Conservation (phyloP, 2,888 invertebrate genomes). For the Margaritifera margaritifera region DNA sequence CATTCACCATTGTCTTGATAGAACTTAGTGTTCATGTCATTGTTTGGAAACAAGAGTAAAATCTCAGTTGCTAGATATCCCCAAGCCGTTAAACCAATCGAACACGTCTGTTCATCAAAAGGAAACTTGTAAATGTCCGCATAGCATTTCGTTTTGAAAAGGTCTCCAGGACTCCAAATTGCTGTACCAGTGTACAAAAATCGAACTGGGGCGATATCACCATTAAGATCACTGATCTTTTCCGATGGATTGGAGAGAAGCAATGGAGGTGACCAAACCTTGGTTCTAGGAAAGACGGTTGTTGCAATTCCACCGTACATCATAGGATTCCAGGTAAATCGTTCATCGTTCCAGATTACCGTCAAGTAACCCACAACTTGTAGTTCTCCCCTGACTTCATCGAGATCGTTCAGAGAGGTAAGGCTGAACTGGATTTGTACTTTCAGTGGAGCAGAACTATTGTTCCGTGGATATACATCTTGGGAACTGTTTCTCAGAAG, state of each 20-base stretch:
- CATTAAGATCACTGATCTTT: slow-evolving; percentile 17
- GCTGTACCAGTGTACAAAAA: slow-evolving; percentile 20
- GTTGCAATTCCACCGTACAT: slow-evolving; percentile 12
- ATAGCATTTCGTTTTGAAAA: slow-evolving; percentile 23
- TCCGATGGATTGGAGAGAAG: slow-evolving; percentile 20
- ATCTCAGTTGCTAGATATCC: slow-evolving; percentile 12
- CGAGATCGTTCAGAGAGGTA: slow-evolving; percentile 19
- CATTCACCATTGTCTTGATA: slow-evolving; percentile 28
- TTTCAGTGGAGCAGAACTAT: slow-evolving; percentile 2
- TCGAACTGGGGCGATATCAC: slow-evolving; percentile 10
- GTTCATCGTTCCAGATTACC: slow-evolving; percentile 19
- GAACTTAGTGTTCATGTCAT: slow-evolving; percentile 6
- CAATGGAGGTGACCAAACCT: slow-evolving; percentile 22
- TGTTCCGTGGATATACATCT: too few species aligned
- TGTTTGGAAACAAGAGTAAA: slow-evolving; percentile 4
- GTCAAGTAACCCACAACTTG: slow-evolving; percentile 19
- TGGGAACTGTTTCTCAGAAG: too few species aligned
- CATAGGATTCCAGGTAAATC: slow-evolving; percentile 20
- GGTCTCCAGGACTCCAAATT: slow-evolving; percentile 23
- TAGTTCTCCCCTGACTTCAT: slow-evolving; percentile 18
- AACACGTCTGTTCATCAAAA: slow-evolving; percentile 26
- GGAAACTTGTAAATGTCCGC: slow-evolving; percentile 25
- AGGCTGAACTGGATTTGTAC: slow-evolving; percentile 16
- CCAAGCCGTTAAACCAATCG: slow-evolving; percentile 16
- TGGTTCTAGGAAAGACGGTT: slow-evolving; percentile 7